phyloP scores from a whole-genome alignment of 1,140 invertebrate genomes.

The Hestina assimilis region DNA sequence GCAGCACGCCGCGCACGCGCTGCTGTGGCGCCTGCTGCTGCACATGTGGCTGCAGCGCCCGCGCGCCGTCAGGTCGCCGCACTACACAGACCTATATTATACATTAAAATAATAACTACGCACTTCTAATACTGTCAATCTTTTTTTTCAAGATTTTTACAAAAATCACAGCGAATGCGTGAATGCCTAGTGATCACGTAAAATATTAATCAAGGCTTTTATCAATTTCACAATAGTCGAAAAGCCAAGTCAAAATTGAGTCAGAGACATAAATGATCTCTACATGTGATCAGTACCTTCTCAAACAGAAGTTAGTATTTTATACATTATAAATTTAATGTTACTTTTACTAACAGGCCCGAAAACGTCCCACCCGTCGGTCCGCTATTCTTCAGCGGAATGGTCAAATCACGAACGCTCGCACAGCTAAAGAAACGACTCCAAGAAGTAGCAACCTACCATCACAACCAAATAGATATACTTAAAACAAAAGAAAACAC shows the following conservation, averaged over 20 bases:
- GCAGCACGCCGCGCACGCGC: slow-evolving; percentile 40
- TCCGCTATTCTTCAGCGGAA: slow-evolving; percentile 58
- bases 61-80: no score
- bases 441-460: slow-evolving; percentile 46
- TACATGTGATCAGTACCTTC: no score
- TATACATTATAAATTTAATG: background rate
- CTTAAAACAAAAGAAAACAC: slow-evolving; percentile 21
- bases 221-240: no score
- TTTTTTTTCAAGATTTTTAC: no score
- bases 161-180: no score
- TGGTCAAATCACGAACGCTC: slow-evolving; percentile 56
- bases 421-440: slow-evolving; percentile 51
- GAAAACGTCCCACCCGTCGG: slow-evolving; percentile 45
- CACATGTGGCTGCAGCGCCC: slow-evolving; percentile 49
- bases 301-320: no score
- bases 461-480: slow-evolving; percentile 38
- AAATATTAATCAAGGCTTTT: no score
- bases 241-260: no score
- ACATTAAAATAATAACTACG: no score
- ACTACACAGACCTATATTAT: no score
- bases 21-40: slow-evolving; percentile 52
- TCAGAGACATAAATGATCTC: no score
- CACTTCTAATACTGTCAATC: background rate
- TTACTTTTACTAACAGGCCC: slow-evolving; percentile 28
- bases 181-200: no score